Evolutionary conservation across 2,888 invertebrate genomes (phyloP).

Genomic region (Ormyrus labotus): DNA sequence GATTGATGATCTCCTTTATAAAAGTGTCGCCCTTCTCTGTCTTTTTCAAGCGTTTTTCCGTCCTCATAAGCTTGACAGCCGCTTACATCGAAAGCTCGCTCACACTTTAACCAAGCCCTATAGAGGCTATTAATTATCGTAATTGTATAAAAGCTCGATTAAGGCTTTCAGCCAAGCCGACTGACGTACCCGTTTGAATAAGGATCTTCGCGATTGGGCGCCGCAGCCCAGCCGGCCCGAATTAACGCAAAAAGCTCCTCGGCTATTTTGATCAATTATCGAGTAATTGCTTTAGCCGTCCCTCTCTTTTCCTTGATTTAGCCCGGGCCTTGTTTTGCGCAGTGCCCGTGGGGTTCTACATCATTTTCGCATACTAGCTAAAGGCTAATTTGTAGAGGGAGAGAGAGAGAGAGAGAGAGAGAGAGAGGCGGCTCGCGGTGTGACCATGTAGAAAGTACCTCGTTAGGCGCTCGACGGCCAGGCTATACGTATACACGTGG

Average conservation of each 20-base stretch:
- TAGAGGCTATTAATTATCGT: constrained; percentile 39
- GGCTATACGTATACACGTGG: constrained; percentile 9
- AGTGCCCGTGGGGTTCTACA: not conserved
- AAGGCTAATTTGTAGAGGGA: constrained; percentile 44
- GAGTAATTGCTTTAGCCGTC: constrained; percentile 7
- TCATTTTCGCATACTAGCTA: constrained; percentile 16
- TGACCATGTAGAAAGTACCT: constrained; percentile 40
- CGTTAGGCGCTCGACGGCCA: constrained; percentile 15
- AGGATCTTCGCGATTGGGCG: not conserved
- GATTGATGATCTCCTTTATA: constrained; percentile 39
- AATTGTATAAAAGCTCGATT: constrained; percentile 45
- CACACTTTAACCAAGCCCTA: not conserved
- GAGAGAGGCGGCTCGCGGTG: not conserved
- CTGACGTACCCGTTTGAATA: not conserved
- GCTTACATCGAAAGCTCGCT: not conserved
- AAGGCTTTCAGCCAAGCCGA: constrained; percentile 1
- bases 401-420: not conserved
- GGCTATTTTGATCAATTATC: constrained; percentile 36
- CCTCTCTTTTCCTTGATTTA: too few species aligned
- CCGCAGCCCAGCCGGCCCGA: not conserved
- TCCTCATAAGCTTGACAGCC: not conserved
- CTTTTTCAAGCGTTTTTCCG: not conserved
- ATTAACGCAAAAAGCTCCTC: constrained; percentile 16
- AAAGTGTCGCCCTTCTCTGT: not conserved
- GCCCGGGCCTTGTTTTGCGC: too few species aligned